Conservation (phyloP, 2,797 vertebrate genomes). For the Phataginus tetradactyla region DNA sequence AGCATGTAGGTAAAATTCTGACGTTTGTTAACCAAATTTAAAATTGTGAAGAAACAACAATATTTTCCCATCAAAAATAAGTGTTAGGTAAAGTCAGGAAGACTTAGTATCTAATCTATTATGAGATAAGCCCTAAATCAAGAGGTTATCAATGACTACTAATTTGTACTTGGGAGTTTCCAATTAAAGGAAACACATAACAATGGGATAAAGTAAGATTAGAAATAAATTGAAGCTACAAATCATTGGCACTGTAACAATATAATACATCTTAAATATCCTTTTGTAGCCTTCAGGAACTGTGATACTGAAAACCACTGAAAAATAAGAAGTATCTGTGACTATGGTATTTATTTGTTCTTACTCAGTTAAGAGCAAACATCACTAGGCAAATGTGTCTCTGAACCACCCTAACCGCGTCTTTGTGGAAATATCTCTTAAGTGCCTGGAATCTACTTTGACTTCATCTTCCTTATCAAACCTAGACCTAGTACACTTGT, state of each 20-base stretch:
- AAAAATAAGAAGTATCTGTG: neutral
- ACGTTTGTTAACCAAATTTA: neutral
- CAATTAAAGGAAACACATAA: neutral
- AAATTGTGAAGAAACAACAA: neutral
- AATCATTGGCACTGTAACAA: neutral
- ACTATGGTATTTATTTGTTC: neutral
- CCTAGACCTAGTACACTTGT: neutral
- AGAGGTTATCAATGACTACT: neutral
- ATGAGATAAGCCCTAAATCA: neutral
- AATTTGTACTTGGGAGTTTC: neutral
- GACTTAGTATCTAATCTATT: neutral
- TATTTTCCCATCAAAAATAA: neutral
- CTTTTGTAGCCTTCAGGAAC: neutral
- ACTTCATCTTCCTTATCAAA: neutral
- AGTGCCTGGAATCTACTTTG: neutral
- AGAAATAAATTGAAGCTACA: neutral
- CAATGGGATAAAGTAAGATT: neutral
- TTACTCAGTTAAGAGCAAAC: neutral
- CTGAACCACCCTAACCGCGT: neutral
- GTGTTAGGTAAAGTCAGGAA: neutral
- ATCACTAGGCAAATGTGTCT: neutral
- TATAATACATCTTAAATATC: neutral
- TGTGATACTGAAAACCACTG: neutral
- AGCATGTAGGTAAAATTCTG: neutral
- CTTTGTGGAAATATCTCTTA: neutral